Conservation (phyloP, 2,113 vertebrate species). For the Alethe diademata region DNA sequence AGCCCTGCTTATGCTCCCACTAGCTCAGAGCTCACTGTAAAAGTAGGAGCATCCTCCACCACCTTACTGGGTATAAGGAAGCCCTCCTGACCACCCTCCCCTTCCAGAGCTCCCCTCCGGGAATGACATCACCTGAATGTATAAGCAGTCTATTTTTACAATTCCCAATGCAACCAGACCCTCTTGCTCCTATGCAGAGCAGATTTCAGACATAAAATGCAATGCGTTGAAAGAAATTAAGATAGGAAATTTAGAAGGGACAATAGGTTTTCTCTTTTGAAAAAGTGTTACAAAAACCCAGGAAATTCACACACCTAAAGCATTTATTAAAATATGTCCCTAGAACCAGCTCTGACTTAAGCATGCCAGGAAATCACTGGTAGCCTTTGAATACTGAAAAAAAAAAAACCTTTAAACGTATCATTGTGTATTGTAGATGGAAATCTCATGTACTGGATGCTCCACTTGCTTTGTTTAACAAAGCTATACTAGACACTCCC, state of each 20-base stretch:
- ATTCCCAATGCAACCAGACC: background rate
- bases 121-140: background rate
- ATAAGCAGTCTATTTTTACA: background rate
- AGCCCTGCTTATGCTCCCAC: background rate
- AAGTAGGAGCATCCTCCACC: background rate
- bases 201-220: background rate
- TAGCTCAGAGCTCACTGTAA: background rate
- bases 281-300: background rate
- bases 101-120: background rate
- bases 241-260: background rate
- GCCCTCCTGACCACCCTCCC: background rate
- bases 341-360: background rate
- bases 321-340: background rate
- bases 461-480: background rate
- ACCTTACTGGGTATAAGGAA: rapidly evolving
- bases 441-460: background rate
- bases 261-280: background rate
- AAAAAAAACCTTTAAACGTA: background rate
- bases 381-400: conserved; percentile 4
- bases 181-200: background rate
- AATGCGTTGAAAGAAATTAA: background rate
- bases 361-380: background rate
- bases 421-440: background rate
- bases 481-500: background rate
- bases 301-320: conserved; percentile 34